phyloP scores from a whole-genome alignment of 1,140 invertebrate species.

The Coptotermes formosanus region DNA sequence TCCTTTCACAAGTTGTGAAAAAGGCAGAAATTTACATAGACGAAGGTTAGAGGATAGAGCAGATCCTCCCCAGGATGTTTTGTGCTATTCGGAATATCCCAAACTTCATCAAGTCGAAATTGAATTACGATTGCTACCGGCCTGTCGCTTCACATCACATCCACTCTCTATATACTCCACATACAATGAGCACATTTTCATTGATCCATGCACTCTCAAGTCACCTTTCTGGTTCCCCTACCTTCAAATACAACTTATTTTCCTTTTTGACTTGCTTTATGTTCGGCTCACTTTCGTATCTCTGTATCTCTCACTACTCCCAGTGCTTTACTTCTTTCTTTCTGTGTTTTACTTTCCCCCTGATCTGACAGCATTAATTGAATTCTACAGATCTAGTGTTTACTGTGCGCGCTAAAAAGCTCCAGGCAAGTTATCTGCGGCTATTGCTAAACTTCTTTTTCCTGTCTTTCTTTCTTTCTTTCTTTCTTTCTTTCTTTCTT shows the following conservation, averaged over 20 bases:
- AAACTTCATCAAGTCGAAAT: background rate
- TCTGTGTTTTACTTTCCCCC: background rate
- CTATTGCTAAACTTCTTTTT: background rate
- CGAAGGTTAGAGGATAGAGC: too few relatives aligned
- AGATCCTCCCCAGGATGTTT: too few relatives aligned
- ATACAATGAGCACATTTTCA: too few relatives aligned
- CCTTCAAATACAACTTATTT: background rate
- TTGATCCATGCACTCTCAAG: too few relatives aligned
- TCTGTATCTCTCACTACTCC: too few relatives aligned
- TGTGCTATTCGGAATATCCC: background rate
- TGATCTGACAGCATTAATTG: slow-evolving; percentile 5
- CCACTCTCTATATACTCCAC: background rate
- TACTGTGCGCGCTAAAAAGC: background rate
- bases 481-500: too few relatives aligned
- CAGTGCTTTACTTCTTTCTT: background rate
- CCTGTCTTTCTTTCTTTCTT: background rate
- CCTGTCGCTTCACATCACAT: background rate
- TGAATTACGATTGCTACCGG: background rate
- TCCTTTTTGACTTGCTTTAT: background rate
- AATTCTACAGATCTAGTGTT: background rate
- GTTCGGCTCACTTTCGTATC: background rate
- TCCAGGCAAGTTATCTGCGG: background rate
- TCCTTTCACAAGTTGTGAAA: background rate
- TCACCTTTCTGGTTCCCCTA: background rate
- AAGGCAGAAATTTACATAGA: background rate